Conservation (phyloP, 2,113 vertebrate genomes). For the Neotragus moschatus region DNA sequence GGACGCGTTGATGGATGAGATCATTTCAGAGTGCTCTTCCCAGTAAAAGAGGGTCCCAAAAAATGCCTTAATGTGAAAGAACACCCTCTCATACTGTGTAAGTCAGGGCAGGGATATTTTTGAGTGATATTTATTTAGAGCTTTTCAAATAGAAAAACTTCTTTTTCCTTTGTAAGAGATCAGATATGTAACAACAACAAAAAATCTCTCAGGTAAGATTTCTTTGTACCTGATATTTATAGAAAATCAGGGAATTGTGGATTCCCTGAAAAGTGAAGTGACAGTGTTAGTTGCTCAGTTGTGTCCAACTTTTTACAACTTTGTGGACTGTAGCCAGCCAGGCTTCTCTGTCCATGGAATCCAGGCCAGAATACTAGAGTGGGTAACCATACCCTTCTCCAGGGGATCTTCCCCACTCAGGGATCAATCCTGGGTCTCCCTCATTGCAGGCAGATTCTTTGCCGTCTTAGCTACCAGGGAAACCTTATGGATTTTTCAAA, state of each 20-base stretch:
- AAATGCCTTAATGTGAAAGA: not conserved
- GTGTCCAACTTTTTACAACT: not conserved
- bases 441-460: not conserved
- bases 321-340: not conserved
- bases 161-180: not conserved
- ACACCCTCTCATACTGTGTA: not conserved
- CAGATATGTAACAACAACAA: not conserved
- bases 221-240: not conserved
- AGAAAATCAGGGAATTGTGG: not conserved
- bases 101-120: not conserved
- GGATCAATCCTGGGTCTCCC: not conserved
- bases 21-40: not conserved
- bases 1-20: not conserved
- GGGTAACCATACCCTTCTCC: not conserved
- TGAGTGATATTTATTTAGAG: not conserved
- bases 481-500: not conserved
- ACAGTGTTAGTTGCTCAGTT: not conserved
- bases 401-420: not conserved
- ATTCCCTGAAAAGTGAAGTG: not conserved
- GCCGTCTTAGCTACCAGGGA: not conserved
- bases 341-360: not conserved
- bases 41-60: not conserved
- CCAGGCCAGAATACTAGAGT: not conserved
- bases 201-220: not conserved
- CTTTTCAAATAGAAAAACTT: not conserved